These are phyloP conservation scores for Megamerina dolium DNA, from an alignment of 2,888 invertebrate genomes.

Conservation along the genomic window DNA sequence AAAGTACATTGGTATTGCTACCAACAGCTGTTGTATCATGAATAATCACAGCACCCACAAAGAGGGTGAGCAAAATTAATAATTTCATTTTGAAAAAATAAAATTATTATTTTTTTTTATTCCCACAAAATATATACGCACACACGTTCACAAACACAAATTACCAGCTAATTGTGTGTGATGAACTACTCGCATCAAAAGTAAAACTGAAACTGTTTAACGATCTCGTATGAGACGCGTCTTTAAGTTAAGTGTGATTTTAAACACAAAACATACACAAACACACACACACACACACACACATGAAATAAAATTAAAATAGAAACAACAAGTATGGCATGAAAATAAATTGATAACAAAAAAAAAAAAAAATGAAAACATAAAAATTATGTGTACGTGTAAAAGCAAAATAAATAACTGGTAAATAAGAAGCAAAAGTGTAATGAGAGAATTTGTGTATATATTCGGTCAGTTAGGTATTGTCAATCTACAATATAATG, in stretches of 20 bases:
- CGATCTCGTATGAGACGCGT: conserved; percentile 24
- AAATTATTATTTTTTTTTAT: no score
- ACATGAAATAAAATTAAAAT: no score
- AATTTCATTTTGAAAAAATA: conserved; percentile 39
- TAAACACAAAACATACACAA: conserved; percentile 5
- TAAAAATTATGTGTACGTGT: no score
- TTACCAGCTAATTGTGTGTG: no score
- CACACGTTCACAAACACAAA: no score
- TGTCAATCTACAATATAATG: no score
- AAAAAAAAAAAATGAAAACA: no score
- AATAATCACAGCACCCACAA: conserved; percentile 31
- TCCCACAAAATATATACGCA: no score
- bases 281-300: conserved; percentile 1
- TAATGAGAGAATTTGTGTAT: no score
- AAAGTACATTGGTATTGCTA: conserved; percentile 31
- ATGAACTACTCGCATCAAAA: conserved; percentile 27
- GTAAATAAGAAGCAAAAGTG: no score
- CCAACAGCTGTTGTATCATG: conserved; percentile 25
- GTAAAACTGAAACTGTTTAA: conserved; percentile 32
- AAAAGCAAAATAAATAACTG: no score
- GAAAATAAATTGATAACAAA: conserved; percentile 2
- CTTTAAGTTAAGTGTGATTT: conserved; percentile 4
- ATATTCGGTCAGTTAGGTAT: no score
- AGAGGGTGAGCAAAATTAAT: conserved; percentile 29
- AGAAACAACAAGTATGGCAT: neutral